A percentile compares a stretch with the other conserved stretches of the same genome.
phyloP scores from a whole-genome alignment of 1,140 invertebrate genomes.

The Coelopa frigida region DNA sequence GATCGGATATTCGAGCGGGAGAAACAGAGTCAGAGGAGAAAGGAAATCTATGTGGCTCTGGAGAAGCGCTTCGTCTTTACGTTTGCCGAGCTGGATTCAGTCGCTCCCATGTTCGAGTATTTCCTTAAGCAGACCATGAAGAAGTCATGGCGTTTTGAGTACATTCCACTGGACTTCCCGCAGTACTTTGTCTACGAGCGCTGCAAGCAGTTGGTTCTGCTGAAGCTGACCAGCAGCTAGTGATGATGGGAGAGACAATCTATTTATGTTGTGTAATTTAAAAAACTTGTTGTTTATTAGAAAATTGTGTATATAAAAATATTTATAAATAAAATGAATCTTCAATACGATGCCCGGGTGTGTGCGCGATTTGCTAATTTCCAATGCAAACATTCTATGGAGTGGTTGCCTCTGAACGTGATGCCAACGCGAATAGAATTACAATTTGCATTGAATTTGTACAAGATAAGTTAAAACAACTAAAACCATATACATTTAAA shows the following conservation, averaged over 20 bases:
- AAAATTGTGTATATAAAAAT: too few species aligned
- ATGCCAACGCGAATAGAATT: too few species aligned
- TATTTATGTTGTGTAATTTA: too few species aligned
- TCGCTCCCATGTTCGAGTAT: constrained; percentile 78
- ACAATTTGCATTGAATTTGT: too few species aligned
- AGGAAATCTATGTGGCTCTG: constrained; percentile 67
- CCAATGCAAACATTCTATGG: too few species aligned
- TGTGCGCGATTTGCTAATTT: too few species aligned
- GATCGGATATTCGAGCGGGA: constrained; percentile 57
- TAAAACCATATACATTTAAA: too few species aligned
- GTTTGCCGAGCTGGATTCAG: constrained; percentile 65
- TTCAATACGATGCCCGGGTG: too few species aligned
- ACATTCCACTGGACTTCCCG: constrained; percentile 64
- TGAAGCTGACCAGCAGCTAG: constrained; percentile 52
- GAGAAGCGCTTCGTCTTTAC: constrained; percentile 86
- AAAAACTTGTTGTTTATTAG: too few species aligned
- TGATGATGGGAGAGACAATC: background rate
- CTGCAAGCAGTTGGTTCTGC: constrained; percentile 66
- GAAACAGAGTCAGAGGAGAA: constrained; percentile 40
- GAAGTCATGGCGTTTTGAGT: constrained; percentile 53
- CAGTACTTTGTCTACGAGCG: constrained; percentile 78
- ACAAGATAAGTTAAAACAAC: too few species aligned
- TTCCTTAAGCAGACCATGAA: constrained; percentile 52
- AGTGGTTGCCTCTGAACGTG: too few species aligned
- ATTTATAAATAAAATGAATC: too few species aligned